These are phyloP conservation scores for Mycetomoellerius zeteki DNA, from an alignment of 1,140 invertebrate species.

Conservation along the genomic window DNA sequence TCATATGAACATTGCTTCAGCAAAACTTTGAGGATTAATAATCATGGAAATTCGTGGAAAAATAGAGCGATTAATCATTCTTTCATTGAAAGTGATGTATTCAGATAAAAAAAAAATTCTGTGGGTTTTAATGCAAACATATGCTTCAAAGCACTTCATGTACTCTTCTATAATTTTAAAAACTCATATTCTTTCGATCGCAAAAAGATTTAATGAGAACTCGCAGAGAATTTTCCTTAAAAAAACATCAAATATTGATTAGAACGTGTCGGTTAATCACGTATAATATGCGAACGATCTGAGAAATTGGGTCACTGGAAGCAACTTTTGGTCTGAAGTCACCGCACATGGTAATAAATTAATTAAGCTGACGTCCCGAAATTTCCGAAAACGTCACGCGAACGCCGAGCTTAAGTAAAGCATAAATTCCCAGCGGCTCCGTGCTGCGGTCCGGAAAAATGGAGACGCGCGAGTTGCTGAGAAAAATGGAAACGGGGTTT, in stretches of 20 bases:
- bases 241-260: constrained; percentile 37
- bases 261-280: constrained; percentile 40
- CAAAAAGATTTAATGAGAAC: not conserved
- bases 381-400: constrained; percentile 53
- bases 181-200: not conserved
- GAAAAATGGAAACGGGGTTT: constrained; percentile 56
- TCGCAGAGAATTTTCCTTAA: constrained; percentile 4
- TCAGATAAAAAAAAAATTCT: constrained; percentile 20
- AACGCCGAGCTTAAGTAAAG: constrained; percentile 49
- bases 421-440: constrained; percentile 52
- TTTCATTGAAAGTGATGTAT: not conserved
- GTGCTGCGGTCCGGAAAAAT: constrained; percentile 41
- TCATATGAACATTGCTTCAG: not conserved
- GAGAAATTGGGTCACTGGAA: constrained; percentile 32
- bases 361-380: constrained; percentile 51
- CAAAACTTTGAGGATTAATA: constrained; percentile 11
- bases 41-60: constrained; percentile 25
- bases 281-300: constrained; percentile 1
- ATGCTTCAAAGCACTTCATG: not conserved
- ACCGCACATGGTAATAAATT: constrained; percentile 49
- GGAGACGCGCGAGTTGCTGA: constrained; percentile 29
- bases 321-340: constrained; percentile 40
- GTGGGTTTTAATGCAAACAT: constrained; percentile 14
- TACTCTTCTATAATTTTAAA: constrained; percentile 3
- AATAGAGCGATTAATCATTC: not conserved